Percentiles rank a stretch among this genome's conserved stretches.
Evolutionary conservation across 2,888 invertebrate species (phyloP).

Genomic region (Drosophila glabriapex): DNA sequence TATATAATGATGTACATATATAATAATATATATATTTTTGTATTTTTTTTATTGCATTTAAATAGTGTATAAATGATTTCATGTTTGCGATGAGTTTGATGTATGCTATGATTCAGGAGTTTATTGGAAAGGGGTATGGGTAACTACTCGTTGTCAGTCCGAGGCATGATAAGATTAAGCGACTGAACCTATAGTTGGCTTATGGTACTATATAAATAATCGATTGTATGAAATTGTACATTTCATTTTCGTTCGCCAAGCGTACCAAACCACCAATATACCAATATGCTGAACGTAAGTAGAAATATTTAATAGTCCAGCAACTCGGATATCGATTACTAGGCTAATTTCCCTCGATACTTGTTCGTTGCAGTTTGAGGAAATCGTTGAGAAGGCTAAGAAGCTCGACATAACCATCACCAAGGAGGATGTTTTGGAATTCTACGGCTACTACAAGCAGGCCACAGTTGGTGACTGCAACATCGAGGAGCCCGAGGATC

Average conservation of each 20-base stretch:
- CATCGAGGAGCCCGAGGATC: slow-evolving; percentile 94
- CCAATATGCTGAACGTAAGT: slow-evolving; percentile 80
- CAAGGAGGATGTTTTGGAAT: slow-evolving; percentile 91
- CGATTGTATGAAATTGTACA: slow-evolving; percentile 34
- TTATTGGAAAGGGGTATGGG: slow-evolving; percentile 17
- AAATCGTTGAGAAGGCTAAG: slow-evolving; percentile 91
- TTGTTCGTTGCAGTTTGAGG: slow-evolving; percentile 87
- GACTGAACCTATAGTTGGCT: slow-evolving; percentile 18
- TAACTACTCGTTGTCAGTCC: slow-evolving; percentile 23
- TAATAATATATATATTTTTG: not conserved
- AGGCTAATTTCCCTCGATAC: not conserved
- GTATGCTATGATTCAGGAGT: slow-evolving; percentile 6
- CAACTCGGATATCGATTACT: not conserved
- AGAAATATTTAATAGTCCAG: not conserved
- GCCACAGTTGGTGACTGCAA: slow-evolving; percentile 92
- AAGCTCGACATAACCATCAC: slow-evolving; percentile 90
- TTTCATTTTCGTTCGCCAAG: slow-evolving; percentile 54
- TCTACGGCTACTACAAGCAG: slow-evolving; percentile 95
- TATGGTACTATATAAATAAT: slow-evolving; percentile 57
- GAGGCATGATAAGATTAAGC: slow-evolving; percentile 47
- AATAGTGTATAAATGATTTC: not conserved
- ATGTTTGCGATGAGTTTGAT: not conserved
- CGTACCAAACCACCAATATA: slow-evolving; percentile 37
- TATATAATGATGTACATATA: slow-evolving; percentile 19
- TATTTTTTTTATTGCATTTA: not conserved